Conservation (phyloP, 2,888 invertebrate species). For the Epirrhoe alternata region DNA sequence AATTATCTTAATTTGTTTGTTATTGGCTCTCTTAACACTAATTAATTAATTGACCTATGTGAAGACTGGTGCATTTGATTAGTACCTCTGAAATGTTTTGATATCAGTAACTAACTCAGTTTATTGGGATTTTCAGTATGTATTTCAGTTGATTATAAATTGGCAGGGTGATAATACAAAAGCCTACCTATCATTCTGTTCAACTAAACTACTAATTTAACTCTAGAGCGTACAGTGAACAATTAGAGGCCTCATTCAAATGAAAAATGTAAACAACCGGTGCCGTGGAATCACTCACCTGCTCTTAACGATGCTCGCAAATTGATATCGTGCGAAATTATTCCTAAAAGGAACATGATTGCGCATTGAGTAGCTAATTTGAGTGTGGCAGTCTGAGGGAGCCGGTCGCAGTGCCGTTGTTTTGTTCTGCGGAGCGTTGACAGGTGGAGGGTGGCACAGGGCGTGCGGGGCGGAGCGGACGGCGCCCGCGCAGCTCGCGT, state of each 20-base stretch:
- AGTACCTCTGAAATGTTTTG: not conserved
- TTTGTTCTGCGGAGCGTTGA: slow-evolving; percentile 59
- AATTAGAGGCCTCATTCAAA: slow-evolving; percentile 50
- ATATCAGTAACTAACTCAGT: not conserved
- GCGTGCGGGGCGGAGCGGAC: slow-evolving; percentile 52
- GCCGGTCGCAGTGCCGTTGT: slow-evolving; percentile 55
- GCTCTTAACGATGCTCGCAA: slow-evolving; percentile 40
- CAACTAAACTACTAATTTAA: not conserved
- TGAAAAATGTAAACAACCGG: slow-evolving; percentile 53
- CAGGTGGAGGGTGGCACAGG: slow-evolving; percentile 64
- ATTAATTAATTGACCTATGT: not conserved
- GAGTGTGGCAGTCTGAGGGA: slow-evolving; percentile 44
- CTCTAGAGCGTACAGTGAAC: slow-evolving; percentile 25
- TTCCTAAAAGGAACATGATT: slow-evolving; percentile 52
- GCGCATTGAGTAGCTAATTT: slow-evolving; percentile 60
- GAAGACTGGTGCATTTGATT: not conserved
- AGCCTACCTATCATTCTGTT: not conserved
- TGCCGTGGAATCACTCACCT: slow-evolving; percentile 34
- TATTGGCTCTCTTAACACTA: not conserved
- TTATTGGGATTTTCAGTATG: not conserved
- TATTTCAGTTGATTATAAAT: too few species aligned
- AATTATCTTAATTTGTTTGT: slow-evolving; percentile 9
- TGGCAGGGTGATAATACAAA: too few species aligned
- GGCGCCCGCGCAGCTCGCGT: slow-evolving; percentile 82
- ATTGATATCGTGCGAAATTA: slow-evolving; percentile 63